Evolutionary conservation across 2,797 vertebrate species (phyloP).

Genomic region (Uromys caudimaculatus): DNA sequence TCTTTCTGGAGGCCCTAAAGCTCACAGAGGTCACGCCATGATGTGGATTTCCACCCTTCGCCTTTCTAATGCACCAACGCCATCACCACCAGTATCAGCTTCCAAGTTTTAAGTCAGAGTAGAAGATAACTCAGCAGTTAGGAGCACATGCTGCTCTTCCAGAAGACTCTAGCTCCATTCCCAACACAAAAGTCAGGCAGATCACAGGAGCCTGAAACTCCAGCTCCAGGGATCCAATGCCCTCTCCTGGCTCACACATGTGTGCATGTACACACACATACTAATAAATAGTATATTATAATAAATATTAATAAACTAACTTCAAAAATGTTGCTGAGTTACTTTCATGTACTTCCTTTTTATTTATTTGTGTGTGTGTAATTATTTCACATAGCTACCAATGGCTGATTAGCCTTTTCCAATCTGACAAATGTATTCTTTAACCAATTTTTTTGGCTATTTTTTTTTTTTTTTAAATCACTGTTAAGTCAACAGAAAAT

Average conservation of each 20-base stretch:
- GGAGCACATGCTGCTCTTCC: not conserved
- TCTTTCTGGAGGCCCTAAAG: not conserved
- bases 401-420: not conserved
- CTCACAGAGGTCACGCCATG: not conserved
- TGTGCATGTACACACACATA: not conserved
- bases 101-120: not conserved
- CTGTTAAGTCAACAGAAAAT: not conserved
- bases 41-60: not conserved
- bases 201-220: not conserved
- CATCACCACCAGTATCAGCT: not conserved
- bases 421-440: constrained; percentile 9
- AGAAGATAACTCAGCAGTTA: not conserved
- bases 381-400: not conserved
- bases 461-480: not conserved
- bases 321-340: not conserved
- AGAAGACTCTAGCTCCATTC: not conserved
- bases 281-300: not conserved
- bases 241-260: not conserved
- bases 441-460: not conserved
- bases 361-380: not conserved
- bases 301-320: not conserved
- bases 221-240: not conserved
- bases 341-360: not conserved
- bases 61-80: not conserved
- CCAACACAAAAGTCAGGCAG: not conserved